phyloP scores from a whole-genome alignment of 2,113 vertebrate genomes.

The Bungarus multicinctus region DNA sequence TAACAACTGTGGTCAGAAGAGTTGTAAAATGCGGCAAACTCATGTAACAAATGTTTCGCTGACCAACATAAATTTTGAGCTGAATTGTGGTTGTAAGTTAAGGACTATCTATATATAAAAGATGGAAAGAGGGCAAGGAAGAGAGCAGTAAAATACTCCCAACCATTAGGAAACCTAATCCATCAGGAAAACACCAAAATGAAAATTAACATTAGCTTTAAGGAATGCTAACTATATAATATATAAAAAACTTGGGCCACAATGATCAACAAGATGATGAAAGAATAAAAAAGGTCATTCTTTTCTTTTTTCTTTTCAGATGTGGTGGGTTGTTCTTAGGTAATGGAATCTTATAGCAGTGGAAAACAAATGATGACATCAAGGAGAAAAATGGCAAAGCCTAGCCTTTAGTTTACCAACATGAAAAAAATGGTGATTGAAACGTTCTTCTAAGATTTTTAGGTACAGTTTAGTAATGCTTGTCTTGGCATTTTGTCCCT shows the following conservation, averaged over 20 bases:
- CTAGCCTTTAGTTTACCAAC: neutral
- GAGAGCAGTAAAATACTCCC: neutral
- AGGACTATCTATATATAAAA: neutral
- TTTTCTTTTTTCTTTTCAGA: neutral
- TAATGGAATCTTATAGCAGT: neutral
- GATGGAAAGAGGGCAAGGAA: neutral
- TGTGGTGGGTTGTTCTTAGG: neutral
- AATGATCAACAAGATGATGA: neutral
- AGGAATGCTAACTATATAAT: neutral
- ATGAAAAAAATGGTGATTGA: neutral
- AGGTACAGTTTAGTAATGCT: accelerated
- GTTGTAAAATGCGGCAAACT: too few relatives aligned
- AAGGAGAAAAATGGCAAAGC: neutral
- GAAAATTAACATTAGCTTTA: neutral
- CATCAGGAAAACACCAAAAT: neutral
- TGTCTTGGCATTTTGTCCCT: neutral
- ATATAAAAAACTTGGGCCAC: neutral
- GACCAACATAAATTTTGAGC: too few relatives aligned
- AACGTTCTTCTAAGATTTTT: neutral
- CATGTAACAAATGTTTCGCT: too few relatives aligned
- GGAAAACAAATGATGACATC: neutral
- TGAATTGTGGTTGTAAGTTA: too few relatives aligned
- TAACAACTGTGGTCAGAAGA: too few relatives aligned
- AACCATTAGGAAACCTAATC: neutral
- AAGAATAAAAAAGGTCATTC: neutral